Base-by-base conservation (phyloP, 2,797 vertebrate genomes). In the Acipenser ruthenus region DNA sequence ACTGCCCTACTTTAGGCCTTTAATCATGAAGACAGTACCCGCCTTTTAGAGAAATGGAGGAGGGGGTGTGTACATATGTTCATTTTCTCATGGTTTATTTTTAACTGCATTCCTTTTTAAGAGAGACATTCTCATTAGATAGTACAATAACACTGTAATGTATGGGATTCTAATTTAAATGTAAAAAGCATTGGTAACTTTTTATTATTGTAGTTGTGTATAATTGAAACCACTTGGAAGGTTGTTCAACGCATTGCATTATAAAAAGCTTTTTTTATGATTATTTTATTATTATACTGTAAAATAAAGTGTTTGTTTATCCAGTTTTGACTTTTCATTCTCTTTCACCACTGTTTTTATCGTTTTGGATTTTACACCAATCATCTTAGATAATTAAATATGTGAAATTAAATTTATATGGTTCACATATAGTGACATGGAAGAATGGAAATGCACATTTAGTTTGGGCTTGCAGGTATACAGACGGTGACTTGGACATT, bases 151-250 rank as follows among this genome's bases (percentile, higher is more conserved):
- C 55, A 58, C 55, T 58, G 6, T 37, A 37, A 37, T 37, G 23
- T 37, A 37, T 37, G 23, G 23, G 23, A 37, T 58, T 10, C 6
- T 7, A n/a, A 13, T 58, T n/a, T 58, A n/a, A 58, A 58, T 11
- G 55, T 13, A 58, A 12, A 10, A n/a, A 58, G 13, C 12, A 58
- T 7, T 58, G 11, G 13, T 11, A 58, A 58, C 9, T 6, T 6
- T 58, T 58, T 11, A 12, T 12, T 58, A 58, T 58, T 11, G 9
- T 58, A n/a, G 12, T 13, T 58, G 10, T 58, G 55, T 58, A 58
- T 58, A 58, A 58, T 13, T 58, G 55, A 58, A 58, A 58, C 55
- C 55, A 58, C 55, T 58, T 58, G 55, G 55, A 58, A 13, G 12
- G 13, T 58, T 10, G 13, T 13, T 58, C 13, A 12, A 58, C 11